phyloP scores from a whole-genome alignment of 2,888 invertebrate genomes.

The Pristionchus fissidentatus region DNA sequence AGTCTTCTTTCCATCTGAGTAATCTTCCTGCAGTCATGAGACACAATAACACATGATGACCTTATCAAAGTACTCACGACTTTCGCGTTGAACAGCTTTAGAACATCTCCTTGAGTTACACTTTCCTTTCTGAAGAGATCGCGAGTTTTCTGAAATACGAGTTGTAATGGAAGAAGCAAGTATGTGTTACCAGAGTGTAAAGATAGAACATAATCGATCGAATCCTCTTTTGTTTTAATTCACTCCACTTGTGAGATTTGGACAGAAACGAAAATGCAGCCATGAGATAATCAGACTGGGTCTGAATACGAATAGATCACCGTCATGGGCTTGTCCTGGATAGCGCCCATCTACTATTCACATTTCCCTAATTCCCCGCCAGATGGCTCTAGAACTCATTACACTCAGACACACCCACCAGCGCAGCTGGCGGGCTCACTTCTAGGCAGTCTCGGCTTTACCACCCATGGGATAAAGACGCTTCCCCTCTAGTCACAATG shows the following conservation, averaged over 20 bases:
- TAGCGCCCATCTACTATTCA: too few relatives aligned
- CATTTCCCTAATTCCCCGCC: not conserved
- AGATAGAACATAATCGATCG: not conserved
- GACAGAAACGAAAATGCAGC: not conserved
- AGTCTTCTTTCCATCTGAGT: not conserved
- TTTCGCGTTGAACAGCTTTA: not conserved
- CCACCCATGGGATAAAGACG: too few relatives aligned
- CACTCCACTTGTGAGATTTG: not conserved
- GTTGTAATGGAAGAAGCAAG: not conserved
- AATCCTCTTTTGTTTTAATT: not conserved
- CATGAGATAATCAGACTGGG: slow-evolving; percentile 16
- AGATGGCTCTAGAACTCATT: too few relatives aligned
- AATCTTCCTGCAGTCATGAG: not conserved
- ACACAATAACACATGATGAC: not conserved
- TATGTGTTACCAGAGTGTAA: not conserved
- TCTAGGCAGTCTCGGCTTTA: too few relatives aligned
- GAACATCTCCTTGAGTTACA: slow-evolving; percentile 2
- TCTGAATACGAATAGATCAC: too few relatives aligned
- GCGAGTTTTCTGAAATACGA: not conserved
- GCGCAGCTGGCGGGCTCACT: too few relatives aligned
- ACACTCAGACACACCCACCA: too few relatives aligned
- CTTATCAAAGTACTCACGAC: not conserved
- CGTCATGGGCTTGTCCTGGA: too few relatives aligned
- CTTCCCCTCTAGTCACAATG: too few relatives aligned
- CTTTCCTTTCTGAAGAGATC: not conserved